These are phyloP conservation scores for Hippasteria phrygiana DNA, from an alignment of 53 echinoderm and acorn worm species.

Conservation along the genomic window DNA sequence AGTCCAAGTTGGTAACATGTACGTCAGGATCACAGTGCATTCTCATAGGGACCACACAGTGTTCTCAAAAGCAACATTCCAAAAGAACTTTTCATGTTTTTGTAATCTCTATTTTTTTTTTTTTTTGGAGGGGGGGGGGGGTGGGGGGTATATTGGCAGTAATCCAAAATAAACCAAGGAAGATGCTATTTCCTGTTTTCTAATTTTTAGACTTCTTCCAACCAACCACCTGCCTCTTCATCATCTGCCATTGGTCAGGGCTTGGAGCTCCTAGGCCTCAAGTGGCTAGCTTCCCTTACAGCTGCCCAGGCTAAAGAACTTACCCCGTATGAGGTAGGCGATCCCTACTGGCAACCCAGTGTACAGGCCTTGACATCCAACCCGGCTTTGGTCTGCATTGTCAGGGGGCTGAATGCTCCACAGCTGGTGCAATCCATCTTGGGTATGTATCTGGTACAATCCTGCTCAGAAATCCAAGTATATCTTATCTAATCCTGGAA, in stretches of 20 bases:
- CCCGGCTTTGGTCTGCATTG: slow-evolving; percentile 85
- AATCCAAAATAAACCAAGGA: too few species aligned
- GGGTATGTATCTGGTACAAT: slow-evolving; percentile 11
- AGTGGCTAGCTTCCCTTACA: slow-evolving; percentile 86
- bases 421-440: slow-evolving; percentile 78
- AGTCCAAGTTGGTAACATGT: too few species aligned
- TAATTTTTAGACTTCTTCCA: slow-evolving; percentile 57
- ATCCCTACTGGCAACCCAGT: slow-evolving; percentile 92
- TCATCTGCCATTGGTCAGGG: slow-evolving; percentile 70
- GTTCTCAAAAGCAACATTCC: too few species aligned
- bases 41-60: too few species aligned
- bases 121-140: too few species aligned
- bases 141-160: too few species aligned
- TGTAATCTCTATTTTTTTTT: too few species aligned
- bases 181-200: not conserved
- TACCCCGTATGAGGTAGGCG: slow-evolving; percentile 97
- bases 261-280: slow-evolving; percentile 92
- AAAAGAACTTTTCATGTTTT: too few species aligned
- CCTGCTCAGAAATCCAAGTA: too few species aligned
- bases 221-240: slow-evolving; percentile 62
- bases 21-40: too few species aligned
- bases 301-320: slow-evolving; percentile 93
- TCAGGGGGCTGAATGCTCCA: slow-evolving; percentile 92
- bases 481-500: too few species aligned
- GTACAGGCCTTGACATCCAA: slow-evolving; percentile 81